A percentile compares a stretch with the other conserved stretches of the same genome.
Conservation (phyloP, 2,888 invertebrate genomes). For the Onthophagus sagittarius region DNA sequence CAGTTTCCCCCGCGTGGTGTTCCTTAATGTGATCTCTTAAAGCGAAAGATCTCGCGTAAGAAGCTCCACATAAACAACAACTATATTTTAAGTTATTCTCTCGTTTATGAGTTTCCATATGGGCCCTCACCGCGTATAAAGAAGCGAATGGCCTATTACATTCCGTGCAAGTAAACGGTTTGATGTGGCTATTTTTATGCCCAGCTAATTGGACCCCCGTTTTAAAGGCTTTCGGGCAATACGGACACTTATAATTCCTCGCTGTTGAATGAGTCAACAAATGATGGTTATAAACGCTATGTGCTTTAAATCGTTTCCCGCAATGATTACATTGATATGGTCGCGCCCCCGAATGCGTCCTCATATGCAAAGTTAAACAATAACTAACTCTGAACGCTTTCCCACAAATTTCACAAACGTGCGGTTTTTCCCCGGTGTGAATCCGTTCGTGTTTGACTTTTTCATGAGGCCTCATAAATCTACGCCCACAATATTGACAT, state of each 20-base stretch:
- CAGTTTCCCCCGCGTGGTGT: conserved; percentile 49
- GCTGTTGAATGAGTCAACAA: conserved; percentile 70
- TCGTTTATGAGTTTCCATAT: conserved; percentile 70
- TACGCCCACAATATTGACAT: conserved; percentile 68
- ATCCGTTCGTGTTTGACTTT: conserved; percentile 83
- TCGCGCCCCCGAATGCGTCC: conserved; percentile 73
- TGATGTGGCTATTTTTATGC: conserved; percentile 77
- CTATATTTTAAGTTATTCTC: conserved; percentile 67
- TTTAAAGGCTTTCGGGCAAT: conserved; percentile 75
- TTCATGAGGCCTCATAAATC: conserved; percentile 72
- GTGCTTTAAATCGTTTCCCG: conserved; percentile 72
- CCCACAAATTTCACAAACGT: conserved; percentile 74
- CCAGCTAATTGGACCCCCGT: conserved; percentile 75
- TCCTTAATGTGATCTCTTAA: conserved; percentile 69
- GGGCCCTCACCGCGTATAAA: conserved; percentile 70
- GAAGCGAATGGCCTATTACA: conserved; percentile 78
- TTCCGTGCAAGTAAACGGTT: conserved; percentile 72
- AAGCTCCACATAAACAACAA: conserved; percentile 70
- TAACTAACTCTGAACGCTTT: conserved; percentile 77
- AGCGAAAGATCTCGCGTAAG: conserved; percentile 71
- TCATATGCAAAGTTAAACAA: conserved; percentile 73
- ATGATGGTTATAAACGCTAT: conserved; percentile 76
- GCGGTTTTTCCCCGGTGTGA: conserved; percentile 76
- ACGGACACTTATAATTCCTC: conserved; percentile 72
- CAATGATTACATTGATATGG: conserved; percentile 73